Base-by-base conservation (phyloP, 2,113 vertebrate genomes). In the Phaethon lepturus region DNA sequence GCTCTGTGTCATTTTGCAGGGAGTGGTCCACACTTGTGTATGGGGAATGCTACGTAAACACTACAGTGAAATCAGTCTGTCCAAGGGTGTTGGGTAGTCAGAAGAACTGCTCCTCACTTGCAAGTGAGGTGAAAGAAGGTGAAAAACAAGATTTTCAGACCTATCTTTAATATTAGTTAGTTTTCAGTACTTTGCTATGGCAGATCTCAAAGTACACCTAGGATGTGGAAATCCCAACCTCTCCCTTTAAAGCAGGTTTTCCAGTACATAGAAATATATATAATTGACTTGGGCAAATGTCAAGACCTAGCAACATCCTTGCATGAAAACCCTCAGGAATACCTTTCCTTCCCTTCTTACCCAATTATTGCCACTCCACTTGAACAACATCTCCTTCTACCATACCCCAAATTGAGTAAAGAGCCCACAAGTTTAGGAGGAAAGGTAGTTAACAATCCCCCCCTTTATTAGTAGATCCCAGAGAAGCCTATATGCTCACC, bases 41-140 rank as follows among this genome's bases (percentile, higher is more conserved):
- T 11, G 23, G 73, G 23, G 91, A 83, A 62, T 2, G 4, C 42
- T 42, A 17, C 0, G 3, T 42, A 89, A 86, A 84, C n/a, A 81
- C 11, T 31, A 11, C n/a, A 77, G 31, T 47, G 59, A 76, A 77
- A 88, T 50, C 40, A 63, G 10, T 47, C 45, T 56, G 42, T 29
- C 88, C 78, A 60, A 64, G 29, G 33, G 25, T 71, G 38, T 35
- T 71, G 47, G 6, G 52, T 47, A 74, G 77, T 60, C 33, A 79
- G 44, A 74, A 68, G 8, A 89, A 53, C 60, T 90, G 66, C 45
- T 56, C n/a, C 38, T 87, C 44, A 55, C n/a, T 74, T 64, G 31
- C 62, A 80, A 56, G 33, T 72, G 49, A 92, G 69, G n/a, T 78
- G 38, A 89, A 94, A 77, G 35, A 84, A 87, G 78, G 75, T 38